phyloP scores from a whole-genome alignment of 2,888 invertebrate genomes.

The Ormyrus rosae region DNA sequence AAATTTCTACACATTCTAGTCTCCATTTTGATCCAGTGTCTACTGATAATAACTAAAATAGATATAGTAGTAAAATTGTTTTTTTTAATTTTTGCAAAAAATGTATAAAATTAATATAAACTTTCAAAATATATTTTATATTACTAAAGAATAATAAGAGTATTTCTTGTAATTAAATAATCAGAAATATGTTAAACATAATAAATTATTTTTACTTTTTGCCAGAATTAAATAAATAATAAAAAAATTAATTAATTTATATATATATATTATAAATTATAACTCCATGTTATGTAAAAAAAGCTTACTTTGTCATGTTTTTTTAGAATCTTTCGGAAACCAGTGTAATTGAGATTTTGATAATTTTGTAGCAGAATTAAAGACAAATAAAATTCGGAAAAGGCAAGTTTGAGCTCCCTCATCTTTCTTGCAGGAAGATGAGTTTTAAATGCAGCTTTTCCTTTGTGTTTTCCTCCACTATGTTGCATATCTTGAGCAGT shows the following conservation, averaged over 20 bases:
- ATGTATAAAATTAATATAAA: background rate
- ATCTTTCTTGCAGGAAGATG: constrained; percentile 86
- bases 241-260: background rate
- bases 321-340: constrained; percentile 79
- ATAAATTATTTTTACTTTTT: background rate
- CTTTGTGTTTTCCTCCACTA: constrained; percentile 74
- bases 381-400: constrained; percentile 98
- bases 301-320: constrained; percentile 88
- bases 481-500: constrained; percentile 73
- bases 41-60: constrained; percentile 84
- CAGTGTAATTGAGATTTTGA: constrained; percentile 98
- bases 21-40: constrained; percentile 95
- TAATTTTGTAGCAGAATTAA: constrained; percentile 98
- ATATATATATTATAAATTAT: constrained; percentile 2
- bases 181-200: background rate
- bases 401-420: constrained; percentile 96
- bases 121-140: background rate
- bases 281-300: no score
- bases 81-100: constrained; percentile 25
- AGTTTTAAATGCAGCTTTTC: constrained; percentile 72
- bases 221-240: background rate
- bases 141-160: background rate
- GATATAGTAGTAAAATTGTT: constrained; percentile 39
- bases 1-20: constrained; percentile 92
- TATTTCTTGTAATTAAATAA: background rate